These are phyloP conservation scores for Betta splendens DNA, from an alignment of 2,797 vertebrate species.

Conservation along the genomic window DNA sequence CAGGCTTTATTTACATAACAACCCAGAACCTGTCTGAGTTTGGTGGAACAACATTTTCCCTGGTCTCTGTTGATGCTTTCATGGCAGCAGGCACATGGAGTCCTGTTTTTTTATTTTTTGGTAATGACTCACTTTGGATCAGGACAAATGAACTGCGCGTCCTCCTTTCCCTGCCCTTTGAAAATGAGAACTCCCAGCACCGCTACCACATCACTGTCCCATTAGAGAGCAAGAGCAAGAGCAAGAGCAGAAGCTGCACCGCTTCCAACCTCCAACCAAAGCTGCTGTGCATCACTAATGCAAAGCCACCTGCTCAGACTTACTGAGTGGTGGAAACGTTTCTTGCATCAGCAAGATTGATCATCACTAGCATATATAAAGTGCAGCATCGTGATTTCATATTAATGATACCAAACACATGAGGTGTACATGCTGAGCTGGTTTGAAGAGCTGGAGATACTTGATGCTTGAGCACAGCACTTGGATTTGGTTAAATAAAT, in stretches of 20 bases:
- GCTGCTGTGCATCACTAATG: not conserved
- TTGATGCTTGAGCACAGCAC: too few relatives aligned
- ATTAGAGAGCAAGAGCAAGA: not conserved
- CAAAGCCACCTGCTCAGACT: not conserved
- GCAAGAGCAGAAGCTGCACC: not conserved
- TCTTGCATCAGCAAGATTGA: not conserved
- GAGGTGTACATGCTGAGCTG: not conserved
- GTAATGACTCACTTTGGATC: not conserved
- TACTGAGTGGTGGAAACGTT: not conserved
- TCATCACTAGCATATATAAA: not conserved
- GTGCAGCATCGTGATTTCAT: too few relatives aligned
- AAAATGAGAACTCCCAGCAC: conserved; percentile 1
- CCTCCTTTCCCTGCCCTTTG: not conserved
- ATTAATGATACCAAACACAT: too few relatives aligned
- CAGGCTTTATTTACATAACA: too few relatives aligned
- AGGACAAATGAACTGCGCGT: not conserved
- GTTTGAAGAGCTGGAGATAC: not conserved
- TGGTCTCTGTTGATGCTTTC: not conserved
- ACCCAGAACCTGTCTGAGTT: not conserved
- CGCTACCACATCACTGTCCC: not conserved
- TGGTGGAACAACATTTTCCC: not conserved
- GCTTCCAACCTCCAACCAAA: too few relatives aligned
- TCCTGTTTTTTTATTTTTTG: not conserved
- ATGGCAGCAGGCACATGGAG: not conserved
- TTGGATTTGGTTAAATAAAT: not conserved